Base-by-base conservation (phyloP, 2,888 invertebrate genomes). In the Drosophila rellima region DNA sequence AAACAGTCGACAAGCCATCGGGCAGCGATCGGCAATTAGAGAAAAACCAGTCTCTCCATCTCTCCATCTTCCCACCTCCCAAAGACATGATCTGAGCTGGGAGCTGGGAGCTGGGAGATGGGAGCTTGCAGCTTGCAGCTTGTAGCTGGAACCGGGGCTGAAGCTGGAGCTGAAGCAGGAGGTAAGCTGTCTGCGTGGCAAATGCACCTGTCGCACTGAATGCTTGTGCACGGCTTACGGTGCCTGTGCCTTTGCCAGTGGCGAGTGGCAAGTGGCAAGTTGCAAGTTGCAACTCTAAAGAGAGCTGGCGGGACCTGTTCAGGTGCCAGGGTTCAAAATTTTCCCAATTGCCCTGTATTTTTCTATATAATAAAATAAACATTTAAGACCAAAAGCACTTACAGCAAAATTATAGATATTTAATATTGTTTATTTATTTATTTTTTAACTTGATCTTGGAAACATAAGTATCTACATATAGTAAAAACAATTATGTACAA, bases 191-290 rank as follows among this genome's bases (percentile, higher is more conserved):
- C 56, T 75, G 72, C 87, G 87, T 87, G 80, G 82, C 86, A 86
- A 86, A 68, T 84, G 75, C 83, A 83, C 83, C 83, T 83, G 83
- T 83, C 82, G 83, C 70, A 40, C 26, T 70, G 70, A 70, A 48
- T 71, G 81, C 87, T 66, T 81, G 84, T 77, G 74, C 69, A 60
- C 66, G 60, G 61, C 54, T 42, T 31, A 33, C 31, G 42, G 31
- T 55, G 20, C 42, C 33, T 18, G 31, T 35, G 48, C 13, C 20
- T 6, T 1, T 11, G 31, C 18, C 67, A 51, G 55, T 15, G 35
- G 57, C 47, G 33, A 61, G 51, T 18, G 44, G 61, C 44, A 17
- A 45, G 39, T 33, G 20, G 67, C 31, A 40, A 70, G 51, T 56
- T 37, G 40, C 39, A 57, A 52, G 29, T 17, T 31, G 31, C 17